Percentiles rank a stretch among this genome's conserved stretches.
These are phyloP conservation scores for Morone chrysops DNA, from an alignment of 2,113 vertebrate species.

Conservation along the genomic window DNA sequence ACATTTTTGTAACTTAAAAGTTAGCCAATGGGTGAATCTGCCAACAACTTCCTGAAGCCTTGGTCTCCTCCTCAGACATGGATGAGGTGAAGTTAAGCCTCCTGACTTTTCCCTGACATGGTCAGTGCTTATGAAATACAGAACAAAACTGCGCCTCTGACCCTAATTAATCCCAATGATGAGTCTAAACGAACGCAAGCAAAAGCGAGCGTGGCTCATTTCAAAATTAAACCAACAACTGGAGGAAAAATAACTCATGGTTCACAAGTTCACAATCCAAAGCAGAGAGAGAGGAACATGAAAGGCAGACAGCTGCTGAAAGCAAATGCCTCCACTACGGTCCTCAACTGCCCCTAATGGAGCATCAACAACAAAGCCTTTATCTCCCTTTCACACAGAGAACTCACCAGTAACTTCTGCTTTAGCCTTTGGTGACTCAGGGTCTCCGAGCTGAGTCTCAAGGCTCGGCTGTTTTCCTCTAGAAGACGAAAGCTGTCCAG, in stretches of 20 bases:
- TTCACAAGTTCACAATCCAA: slow-evolving; percentile 54
- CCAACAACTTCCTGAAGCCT: background rate
- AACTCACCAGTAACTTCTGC: slow-evolving; percentile 83
- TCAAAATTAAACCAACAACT: slow-evolving; percentile 58
- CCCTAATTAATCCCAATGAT: slow-evolving; percentile 41
- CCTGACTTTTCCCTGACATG: background rate
- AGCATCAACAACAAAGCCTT: slow-evolving; percentile 34
- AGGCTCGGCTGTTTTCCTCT: slow-evolving; percentile 70
- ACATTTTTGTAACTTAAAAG: background rate
- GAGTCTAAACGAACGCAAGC: slow-evolving; percentile 14
- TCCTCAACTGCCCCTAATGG: slow-evolving; percentile 45
- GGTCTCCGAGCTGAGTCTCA: slow-evolving; percentile 69
- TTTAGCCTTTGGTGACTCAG: slow-evolving; percentile 68
- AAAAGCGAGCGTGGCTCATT: slow-evolving; percentile 33
- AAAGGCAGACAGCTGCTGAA: slow-evolving; percentile 36
- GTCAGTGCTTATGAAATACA: slow-evolving; percentile 29
- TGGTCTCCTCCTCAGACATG: background rate
- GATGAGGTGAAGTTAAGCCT: slow-evolving; percentile 8
- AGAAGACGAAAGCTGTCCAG: slow-evolving; percentile 70
- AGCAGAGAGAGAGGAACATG: slow-evolving; percentile 36
- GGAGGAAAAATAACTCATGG: slow-evolving; percentile 53
- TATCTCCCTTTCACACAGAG: slow-evolving; percentile 26
- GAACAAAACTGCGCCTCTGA: slow-evolving; percentile 29
- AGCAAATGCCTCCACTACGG: slow-evolving; percentile 43
- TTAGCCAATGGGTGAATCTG: background rate